Base-by-base conservation (phyloP, 37 sponge, comb jelly and placozoan genomes). In the Spongilla lacustris region DNA sequence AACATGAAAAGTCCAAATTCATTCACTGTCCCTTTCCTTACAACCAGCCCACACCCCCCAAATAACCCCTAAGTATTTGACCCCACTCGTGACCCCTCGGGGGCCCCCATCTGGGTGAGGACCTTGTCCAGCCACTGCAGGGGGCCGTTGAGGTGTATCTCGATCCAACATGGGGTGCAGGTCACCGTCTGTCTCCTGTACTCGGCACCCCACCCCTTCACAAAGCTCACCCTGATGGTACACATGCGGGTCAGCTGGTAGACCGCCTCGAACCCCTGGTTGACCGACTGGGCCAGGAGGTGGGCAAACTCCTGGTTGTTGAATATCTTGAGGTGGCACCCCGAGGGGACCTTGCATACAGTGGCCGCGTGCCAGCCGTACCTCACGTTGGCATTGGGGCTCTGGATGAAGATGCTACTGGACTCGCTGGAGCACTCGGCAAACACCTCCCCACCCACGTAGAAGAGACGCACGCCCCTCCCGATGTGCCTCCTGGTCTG, bases 131-230 rank as follows among this genome's bases (percentile, higher is more conserved):
- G 75, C 98, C 98, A 98, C 87, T 95, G 96, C 19, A 98, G 89
- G 17, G 98, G 96, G 2, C 98, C 96, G 69, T 98, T 96, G 35
- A 98, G 90, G 36, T 89, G 88, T 9, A 98, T 79, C 71, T 98
- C 96, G 9, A 98, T 94, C 98, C 98, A 97, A 68, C 98, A 97
- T 0, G 98, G 98, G 22, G 98, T 97, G 26, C 89, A 80, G 4
- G 98, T 98, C 68, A 98, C 96, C 2, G 78, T 88, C 85, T 98
- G 98, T 23, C 98, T 75, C 19, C 94, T 68, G 76, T 98, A 98
- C 91, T 96, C 96, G 2, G 94, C 96, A 0, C 98, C 98, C 98
- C 98, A 98, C 73, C 98, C 98, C 77, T 98, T 98, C n/a, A 98
- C 98, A 66, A 98, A 98, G 81, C 96, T 95, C 35, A 98, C 87